Conservation (phyloP, 2,888 invertebrate species). For the Melanargia galathea region DNA sequence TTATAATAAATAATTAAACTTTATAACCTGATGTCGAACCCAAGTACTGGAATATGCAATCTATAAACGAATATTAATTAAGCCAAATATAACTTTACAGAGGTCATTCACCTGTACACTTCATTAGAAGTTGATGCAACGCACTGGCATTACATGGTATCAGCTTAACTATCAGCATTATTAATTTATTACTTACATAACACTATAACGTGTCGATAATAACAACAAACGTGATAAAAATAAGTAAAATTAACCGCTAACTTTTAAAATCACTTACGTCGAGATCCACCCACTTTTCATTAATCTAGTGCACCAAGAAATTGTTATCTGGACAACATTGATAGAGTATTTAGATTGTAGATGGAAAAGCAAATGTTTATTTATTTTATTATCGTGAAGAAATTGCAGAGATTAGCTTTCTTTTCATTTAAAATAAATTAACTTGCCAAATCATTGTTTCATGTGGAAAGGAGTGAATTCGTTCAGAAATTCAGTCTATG, state of each 20-base stretch:
- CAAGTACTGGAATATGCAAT: constrained; percentile 8
- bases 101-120: constrained; percentile 61
- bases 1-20: background rate
- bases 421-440: constrained; percentile 37
- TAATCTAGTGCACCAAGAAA: constrained; percentile 11
- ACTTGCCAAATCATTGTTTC: constrained; percentile 64
- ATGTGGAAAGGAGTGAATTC: background rate
- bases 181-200: constrained; percentile 67
- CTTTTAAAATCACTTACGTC: constrained; percentile 50
- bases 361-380: constrained; percentile 10
- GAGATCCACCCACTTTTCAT: constrained; percentile 24
- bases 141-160: constrained; percentile 52
- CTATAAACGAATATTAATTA: background rate
- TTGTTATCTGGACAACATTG: constrained; percentile 18
- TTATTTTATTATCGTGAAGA: constrained; percentile 21
- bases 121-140: constrained; percentile 49
- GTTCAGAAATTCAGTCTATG: constrained; percentile 7
- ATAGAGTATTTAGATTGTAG: background rate
- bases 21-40: background rate
- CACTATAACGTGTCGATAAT: constrained; percentile 54
- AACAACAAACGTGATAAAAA: constrained; percentile 55
- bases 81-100: constrained; percentile 5
- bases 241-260: constrained; percentile 47
- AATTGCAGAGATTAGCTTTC: constrained; percentile 31
- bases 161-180: constrained; percentile 59